Evolutionary conservation across 2,797 vertebrate species (phyloP).

Genomic region (Clarias platycephalus): DNA sequence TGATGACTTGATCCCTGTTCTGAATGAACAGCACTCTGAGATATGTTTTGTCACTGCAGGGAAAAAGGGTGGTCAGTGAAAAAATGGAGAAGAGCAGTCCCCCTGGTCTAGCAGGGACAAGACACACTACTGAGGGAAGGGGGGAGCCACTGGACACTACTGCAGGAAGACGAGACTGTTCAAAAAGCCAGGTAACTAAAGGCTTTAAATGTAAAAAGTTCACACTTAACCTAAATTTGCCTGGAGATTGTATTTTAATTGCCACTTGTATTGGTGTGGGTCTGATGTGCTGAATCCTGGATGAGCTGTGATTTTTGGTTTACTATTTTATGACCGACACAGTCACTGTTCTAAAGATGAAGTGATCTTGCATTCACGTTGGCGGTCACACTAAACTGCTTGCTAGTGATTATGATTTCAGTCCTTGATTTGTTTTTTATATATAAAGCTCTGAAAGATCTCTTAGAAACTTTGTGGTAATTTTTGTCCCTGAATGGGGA

Average conservation of each 20-base stretch:
- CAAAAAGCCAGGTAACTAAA: constrained; percentile 73
- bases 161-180: constrained; percentile 68
- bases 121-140: constrained; percentile 65
- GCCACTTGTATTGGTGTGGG: not conserved
- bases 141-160: constrained; percentile 66
- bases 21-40: not conserved
- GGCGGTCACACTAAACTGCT: not conserved
- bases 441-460: too few relatives aligned
- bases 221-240: not conserved
- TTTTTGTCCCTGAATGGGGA: too few relatives aligned
- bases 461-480: too few relatives aligned
- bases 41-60: constrained; percentile 68
- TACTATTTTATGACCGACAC: not conserved
- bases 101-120: constrained; percentile 55
- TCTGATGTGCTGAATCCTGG: not conserved
- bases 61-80: constrained; percentile 87
- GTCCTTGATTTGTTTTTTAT: not conserved
- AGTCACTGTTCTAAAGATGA: not conserved
- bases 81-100: constrained; percentile 65
- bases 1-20: not conserved
- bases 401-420: not conserved
- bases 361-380: not conserved
- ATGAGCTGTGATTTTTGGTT: not conserved
- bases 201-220: not conserved
- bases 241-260: not conserved